A percentile compares a stretch with the other conserved stretches of the same genome.
Evolutionary conservation across 2,797 vertebrate species (phyloP).

Genomic region (Premnoplex brunnescens): DNA sequence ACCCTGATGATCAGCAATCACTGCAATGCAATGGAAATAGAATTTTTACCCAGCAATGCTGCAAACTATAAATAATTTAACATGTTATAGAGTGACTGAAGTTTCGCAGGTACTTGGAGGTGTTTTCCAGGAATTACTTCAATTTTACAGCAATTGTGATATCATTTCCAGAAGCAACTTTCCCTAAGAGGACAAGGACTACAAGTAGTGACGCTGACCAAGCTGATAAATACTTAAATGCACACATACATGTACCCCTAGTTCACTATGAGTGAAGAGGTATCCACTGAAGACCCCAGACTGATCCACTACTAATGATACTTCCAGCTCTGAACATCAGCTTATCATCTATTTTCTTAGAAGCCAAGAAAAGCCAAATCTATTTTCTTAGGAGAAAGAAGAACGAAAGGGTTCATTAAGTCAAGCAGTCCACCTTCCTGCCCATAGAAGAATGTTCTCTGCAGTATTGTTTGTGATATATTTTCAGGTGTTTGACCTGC

Average conservation of each 20-base stretch:
- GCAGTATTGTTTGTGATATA: neutral
- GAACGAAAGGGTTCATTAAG: neutral
- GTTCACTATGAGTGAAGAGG: neutral
- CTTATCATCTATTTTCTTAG: neutral
- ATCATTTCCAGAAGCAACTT: neutral
- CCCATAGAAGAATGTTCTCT: neutral
- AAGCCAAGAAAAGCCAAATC: neutral
- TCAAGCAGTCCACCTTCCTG: neutral
- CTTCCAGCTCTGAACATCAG: neutral
- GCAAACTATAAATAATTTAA: conserved; percentile 11
- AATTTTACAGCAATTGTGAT: neutral
- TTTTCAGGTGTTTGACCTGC: neutral
- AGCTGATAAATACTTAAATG: neutral
- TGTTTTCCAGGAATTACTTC: neutral
- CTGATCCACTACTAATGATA: neutral
- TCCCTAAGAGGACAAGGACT: neutral
- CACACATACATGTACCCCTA: neutral
- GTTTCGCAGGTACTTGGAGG: neutral
- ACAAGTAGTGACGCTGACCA: neutral
- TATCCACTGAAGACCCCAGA: neutral
- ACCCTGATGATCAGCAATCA: neutral
- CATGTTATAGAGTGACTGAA: neutral
- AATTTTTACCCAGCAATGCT: neutral
- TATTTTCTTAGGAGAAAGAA: neutral
- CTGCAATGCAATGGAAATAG: neutral